phyloP scores from a whole-genome alignment of 2,113 vertebrate genomes.

The Platichthys flesus region DNA sequence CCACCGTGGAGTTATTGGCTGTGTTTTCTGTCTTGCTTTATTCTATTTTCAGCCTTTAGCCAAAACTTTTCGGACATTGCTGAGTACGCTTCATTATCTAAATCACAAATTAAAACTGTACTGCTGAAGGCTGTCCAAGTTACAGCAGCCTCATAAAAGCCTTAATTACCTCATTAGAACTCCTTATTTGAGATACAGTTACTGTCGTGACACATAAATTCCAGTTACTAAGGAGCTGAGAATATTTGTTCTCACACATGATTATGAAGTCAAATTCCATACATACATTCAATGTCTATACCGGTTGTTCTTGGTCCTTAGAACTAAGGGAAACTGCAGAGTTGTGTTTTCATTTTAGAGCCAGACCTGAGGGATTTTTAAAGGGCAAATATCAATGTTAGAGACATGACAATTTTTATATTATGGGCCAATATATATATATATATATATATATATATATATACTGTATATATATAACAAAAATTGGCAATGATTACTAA shows the following conservation, averaged over 20 bases:
- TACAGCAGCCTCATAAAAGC: neutral
- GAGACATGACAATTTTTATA: too few relatives aligned
- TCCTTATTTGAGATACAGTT: neutral
- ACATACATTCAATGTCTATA: too few relatives aligned
- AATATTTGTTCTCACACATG: neutral
- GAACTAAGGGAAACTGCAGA: too few relatives aligned
- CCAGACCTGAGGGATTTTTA: too few relatives aligned
- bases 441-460: too few relatives aligned
- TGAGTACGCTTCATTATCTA: constrained; percentile 12
- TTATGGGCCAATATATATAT: too few relatives aligned
- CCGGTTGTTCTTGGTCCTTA: too few relatives aligned
- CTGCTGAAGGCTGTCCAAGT: neutral
- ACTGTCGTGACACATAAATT: neutral
- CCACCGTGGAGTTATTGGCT: constrained; percentile 39
- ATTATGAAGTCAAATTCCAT: too few relatives aligned
- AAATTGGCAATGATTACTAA: too few relatives aligned
- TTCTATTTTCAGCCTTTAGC: neutral
- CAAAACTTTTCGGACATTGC: neutral
- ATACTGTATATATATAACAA: too few relatives aligned
- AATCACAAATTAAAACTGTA: neutral
- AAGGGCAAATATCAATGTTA: too few relatives aligned
- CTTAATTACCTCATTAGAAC: neutral
- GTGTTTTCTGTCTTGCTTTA: constrained; percentile 13
- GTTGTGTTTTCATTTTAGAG: too few relatives aligned
- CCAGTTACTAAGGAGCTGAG: neutral